These are phyloP conservation scores for Phataginus tricuspis DNA, from an alignment of 2,797 vertebrate species.

Conservation along the genomic window DNA sequence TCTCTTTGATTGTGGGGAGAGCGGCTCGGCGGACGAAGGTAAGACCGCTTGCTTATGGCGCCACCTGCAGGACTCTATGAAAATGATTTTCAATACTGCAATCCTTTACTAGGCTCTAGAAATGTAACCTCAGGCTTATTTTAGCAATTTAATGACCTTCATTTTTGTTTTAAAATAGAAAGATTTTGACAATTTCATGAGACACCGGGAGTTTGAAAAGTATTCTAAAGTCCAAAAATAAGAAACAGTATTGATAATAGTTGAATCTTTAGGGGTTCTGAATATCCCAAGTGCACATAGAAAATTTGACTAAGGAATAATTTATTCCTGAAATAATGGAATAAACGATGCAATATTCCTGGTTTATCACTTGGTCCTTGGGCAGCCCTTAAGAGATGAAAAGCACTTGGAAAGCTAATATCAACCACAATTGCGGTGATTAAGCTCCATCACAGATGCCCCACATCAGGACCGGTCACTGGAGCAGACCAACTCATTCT, in stretches of 20 bases:
- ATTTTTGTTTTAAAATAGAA: background rate
- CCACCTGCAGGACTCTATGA: slow-evolving; percentile 78
- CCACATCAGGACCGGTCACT: rapidly evolving
- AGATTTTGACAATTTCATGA: background rate
- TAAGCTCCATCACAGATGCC: background rate
- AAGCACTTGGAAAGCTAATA: background rate
- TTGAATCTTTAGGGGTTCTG: background rate
- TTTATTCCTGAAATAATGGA: background rate
- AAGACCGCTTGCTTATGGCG: slow-evolving; percentile 72
- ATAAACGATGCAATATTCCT: background rate
- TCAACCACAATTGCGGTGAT: background rate
- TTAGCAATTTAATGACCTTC: background rate
- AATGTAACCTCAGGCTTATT: background rate
- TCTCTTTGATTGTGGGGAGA: background rate
- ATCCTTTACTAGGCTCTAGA: background rate
- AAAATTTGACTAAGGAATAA: background rate
- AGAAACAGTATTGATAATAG: background rate
- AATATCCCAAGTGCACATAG: background rate
- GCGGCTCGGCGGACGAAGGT: background rate
- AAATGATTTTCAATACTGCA: background rate
- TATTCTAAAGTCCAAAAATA: background rate
- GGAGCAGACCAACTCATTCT: background rate
- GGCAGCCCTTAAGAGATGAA: background rate
- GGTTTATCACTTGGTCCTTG: background rate
- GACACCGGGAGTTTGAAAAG: background rate